A percentile compares a stretch with the other conserved stretches of the same genome.
Conservation (phyloP, 92 coral and sea anemone species). For the Bergia puertoricense region DNA sequence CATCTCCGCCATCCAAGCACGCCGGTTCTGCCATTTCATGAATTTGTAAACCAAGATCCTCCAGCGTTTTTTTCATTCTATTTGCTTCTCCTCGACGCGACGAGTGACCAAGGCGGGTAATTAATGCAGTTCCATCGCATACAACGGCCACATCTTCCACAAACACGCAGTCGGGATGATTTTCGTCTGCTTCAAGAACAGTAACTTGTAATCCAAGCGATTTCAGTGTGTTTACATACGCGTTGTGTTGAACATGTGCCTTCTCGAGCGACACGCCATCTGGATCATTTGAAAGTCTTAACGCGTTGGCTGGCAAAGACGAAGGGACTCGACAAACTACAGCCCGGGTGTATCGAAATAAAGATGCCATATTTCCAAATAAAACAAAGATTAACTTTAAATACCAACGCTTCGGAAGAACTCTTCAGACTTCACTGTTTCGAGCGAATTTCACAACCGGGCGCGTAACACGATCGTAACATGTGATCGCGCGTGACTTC, state of each 20-base stretch:
- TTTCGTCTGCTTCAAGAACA: conserved; percentile 74
- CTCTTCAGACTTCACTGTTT: too few species aligned
- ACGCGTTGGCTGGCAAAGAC: conserved; percentile 77
- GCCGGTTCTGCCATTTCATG: conserved; percentile 85
- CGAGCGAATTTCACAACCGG: too few species aligned
- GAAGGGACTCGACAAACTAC: conserved; percentile 81
- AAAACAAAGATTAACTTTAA: neutral
- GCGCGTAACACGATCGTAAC: too few species aligned
- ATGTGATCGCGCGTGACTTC: too few species aligned
- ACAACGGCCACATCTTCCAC: conserved; percentile 93
- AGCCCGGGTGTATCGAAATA: conserved; percentile 76
- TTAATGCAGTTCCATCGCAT: conserved; percentile 72
- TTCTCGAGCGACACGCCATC: conserved; percentile 69
- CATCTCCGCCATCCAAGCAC: conserved; percentile 92
- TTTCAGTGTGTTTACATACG: conserved; percentile 69
- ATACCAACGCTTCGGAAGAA: neutral
- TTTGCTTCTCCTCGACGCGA: conserved; percentile 75
- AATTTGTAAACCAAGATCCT: conserved; percentile 65
- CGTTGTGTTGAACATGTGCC: conserved; percentile 68
- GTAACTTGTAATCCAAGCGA: conserved; percentile 73
- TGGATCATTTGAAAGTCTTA: conserved; percentile 56
- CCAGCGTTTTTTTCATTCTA: conserved; percentile 61
- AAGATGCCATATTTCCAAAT: neutral
- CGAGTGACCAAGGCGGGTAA: conserved; percentile 72
- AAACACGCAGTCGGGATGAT: conserved; percentile 88